Evolutionary conservation across 2,888 invertebrate genomes (phyloP).

Genomic region (Cepaea hortensis): DNA sequence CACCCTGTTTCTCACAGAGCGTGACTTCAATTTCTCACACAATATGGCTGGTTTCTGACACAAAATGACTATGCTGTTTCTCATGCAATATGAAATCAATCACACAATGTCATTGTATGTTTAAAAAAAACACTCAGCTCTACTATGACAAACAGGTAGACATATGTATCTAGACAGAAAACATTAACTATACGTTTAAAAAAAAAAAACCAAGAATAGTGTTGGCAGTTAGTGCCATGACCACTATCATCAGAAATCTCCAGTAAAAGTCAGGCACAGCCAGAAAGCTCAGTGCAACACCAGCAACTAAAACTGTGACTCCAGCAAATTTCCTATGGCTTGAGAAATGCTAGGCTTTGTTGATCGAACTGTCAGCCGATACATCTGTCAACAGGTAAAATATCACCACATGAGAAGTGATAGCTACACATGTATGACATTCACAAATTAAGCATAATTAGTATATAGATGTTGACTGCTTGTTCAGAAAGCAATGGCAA

Average conservation of each 20-base stretch:
- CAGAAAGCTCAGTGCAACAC: neutral
- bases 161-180: neutral
- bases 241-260: neutral
- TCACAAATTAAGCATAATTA: too few relatives aligned
- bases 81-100: neutral
- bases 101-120: neutral
- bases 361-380: slow-evolving; percentile 96
- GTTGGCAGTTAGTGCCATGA: neutral
- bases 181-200: neutral
- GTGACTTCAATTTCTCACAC: too few relatives aligned
- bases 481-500: too few relatives aligned
- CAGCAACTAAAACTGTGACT: slow-evolving; percentile 90
- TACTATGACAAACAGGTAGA: slow-evolving; percentile 1
- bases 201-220: neutral
- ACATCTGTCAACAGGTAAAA: slow-evolving; percentile 87
- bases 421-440: too few relatives aligned
- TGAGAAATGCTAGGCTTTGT: slow-evolving; percentile 96
- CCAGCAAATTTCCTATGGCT: slow-evolving; percentile 93
- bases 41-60: too few relatives aligned
- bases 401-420: neutral
- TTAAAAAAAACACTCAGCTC: slow-evolving; percentile 3
- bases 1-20: too few relatives aligned
- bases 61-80: too few relatives aligned
- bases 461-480: too few relatives aligned
- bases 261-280: neutral